Evolutionary conservation across 2,797 vertebrate genomes (phyloP).

Genomic region (Amniataba percoides): DNA sequence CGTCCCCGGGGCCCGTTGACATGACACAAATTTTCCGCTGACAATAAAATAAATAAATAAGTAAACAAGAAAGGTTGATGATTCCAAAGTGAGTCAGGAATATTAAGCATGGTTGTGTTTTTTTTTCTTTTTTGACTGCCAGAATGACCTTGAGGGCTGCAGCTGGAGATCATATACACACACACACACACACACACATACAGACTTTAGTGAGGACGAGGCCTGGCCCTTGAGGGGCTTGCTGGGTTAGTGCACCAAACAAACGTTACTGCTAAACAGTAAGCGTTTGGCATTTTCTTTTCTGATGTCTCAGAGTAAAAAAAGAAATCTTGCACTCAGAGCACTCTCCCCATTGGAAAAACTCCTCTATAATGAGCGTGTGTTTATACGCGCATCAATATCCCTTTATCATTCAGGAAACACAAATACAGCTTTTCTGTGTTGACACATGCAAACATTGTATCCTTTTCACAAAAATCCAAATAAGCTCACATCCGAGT

Average conservation of each 20-base stretch:
- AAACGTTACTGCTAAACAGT: slow-evolving; percentile 13
- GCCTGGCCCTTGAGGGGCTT: slow-evolving; percentile 7
- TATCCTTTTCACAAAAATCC: slow-evolving; percentile 55
- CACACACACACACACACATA: slow-evolving; percentile 13
- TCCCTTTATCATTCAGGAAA: slow-evolving; percentile 55
- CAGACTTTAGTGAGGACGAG: neutral
- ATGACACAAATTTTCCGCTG: slow-evolving; percentile 79
- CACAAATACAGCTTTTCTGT: slow-evolving; percentile 46
- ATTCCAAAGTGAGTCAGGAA: slow-evolving; percentile 69
- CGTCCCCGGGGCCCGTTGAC: slow-evolving; percentile 49
- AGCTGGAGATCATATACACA: slow-evolving; percentile 53
- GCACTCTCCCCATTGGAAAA: slow-evolving; percentile 11
- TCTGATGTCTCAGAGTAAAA: slow-evolving; percentile 22
- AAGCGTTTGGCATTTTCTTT: slow-evolving; percentile 34
- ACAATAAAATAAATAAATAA: slow-evolving; percentile 77
- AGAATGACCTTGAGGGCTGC: slow-evolving; percentile 49
- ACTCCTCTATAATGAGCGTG: slow-evolving; percentile 24
- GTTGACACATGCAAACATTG: slow-evolving; percentile 51
- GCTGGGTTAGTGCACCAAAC: slow-evolving; percentile 21
- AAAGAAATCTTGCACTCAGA: slow-evolving; percentile 24
- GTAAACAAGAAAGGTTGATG: slow-evolving; percentile 48
- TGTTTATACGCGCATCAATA: slow-evolving; percentile 46
- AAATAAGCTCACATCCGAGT: slow-evolving; percentile 48
- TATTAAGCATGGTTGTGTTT: slow-evolving; percentile 43
- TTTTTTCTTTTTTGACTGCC: slow-evolving; percentile 30